Percentiles rank a stretch among this genome's conserved stretches.
phyloP scores from a whole-genome alignment of 2,888 invertebrate genomes.

The Tiliacea citrago region DNA sequence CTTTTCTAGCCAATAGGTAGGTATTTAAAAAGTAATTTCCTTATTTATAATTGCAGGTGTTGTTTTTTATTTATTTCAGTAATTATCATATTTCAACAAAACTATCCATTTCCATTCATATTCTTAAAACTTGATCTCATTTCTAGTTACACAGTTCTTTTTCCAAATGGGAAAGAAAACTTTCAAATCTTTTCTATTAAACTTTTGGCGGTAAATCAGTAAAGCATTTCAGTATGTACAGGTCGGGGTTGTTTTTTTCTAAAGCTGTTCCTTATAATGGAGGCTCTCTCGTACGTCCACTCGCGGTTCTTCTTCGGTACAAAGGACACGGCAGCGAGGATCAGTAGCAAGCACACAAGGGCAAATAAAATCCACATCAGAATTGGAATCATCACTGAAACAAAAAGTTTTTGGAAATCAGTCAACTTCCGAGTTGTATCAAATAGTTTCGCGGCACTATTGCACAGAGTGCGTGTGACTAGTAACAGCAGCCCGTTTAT shows the following conservation, averaged over 20 bases:
- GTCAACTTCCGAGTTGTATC: too few relatives aligned
- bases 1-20: neutral
- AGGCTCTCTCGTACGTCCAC: slow-evolving; percentile 73
- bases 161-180: neutral
- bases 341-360: slow-evolving; percentile 61
- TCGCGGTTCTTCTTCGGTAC: slow-evolving; percentile 75
- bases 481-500: too few relatives aligned
- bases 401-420: slow-evolving; percentile 6
- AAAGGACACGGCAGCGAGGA: slow-evolving; percentile 64
- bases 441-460: too few relatives aligned
- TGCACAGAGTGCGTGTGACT: too few relatives aligned
- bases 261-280: slow-evolving; percentile 74
- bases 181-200: neutral
- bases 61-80: neutral
- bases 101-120: neutral
- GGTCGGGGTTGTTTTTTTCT: slow-evolving; percentile 52
- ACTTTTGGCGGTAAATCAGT: neutral
- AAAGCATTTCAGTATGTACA: slow-evolving; percentile 1
- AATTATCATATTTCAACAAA: neutral
- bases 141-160: neutral
- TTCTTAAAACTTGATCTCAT: neutral
- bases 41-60: neutral
- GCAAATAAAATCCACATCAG: slow-evolving; percentile 61
- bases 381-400: slow-evolving; percentile 23
- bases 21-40: neutral